These are phyloP conservation scores for Stenotaenia linearis DNA, from an alignment of 2,888 invertebrate genomes.

Conservation along the genomic window DNA sequence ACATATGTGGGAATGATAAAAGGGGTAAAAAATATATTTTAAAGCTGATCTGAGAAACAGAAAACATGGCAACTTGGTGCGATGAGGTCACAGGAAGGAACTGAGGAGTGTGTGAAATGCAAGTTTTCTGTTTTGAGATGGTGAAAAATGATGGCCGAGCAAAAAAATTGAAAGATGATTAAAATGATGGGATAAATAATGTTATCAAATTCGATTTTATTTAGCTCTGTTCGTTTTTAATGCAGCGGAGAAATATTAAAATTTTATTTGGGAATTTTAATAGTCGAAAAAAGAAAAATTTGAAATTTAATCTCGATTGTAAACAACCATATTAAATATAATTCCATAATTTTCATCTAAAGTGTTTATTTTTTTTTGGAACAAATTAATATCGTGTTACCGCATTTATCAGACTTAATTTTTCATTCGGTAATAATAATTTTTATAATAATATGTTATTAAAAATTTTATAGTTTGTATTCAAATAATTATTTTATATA, in stretches of 20 bases:
- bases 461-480: too few species aligned
- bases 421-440: not conserved
- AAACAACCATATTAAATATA: not conserved
- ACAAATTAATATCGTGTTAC: not conserved
- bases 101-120: conserved; percentile 3
- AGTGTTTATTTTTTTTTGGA: not conserved
- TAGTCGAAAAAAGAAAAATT: too few species aligned
- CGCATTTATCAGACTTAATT: not conserved
- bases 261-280: not conserved
- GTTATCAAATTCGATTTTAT: not conserved
- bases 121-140: not conserved
- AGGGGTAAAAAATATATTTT: conserved; percentile 13
- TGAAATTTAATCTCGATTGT: not conserved
- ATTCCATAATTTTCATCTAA: not conserved
- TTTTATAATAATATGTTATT: not conserved
- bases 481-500: not conserved
- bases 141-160: not conserved
- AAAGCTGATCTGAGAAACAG: conserved; percentile 19
- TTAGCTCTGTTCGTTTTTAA: not conserved
- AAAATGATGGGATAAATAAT: not conserved
- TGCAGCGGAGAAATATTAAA: too few species aligned
- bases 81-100: conserved; percentile 15
- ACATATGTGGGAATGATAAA: conserved; percentile 19
- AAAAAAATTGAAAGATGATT: not conserved
- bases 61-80: not conserved